Evolutionary conservation across 2,888 invertebrate species (phyloP).

Genomic region (Creontiades dilutus): DNA sequence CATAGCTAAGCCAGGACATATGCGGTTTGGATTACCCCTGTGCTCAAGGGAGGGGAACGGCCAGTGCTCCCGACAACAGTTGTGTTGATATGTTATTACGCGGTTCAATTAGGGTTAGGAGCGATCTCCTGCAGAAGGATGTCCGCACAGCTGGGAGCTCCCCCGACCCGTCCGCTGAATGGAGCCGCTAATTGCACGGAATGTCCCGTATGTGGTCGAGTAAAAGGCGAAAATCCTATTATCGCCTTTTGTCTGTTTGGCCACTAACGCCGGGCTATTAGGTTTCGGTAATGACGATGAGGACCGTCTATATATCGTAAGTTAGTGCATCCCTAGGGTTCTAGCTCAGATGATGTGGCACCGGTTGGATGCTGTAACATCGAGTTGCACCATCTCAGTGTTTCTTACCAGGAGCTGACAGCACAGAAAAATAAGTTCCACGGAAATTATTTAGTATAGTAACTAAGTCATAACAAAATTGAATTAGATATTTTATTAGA

Average conservation of each 20-base stretch:
- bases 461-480: too few species aligned
- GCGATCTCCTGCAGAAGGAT: neutral
- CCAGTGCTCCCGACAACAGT: neutral
- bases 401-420: too few species aligned
- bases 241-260: slow-evolving; percentile 26
- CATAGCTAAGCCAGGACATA: slow-evolving; percentile 22
- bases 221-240: slow-evolving; percentile 21
- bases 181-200: slow-evolving; percentile 39
- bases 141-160: slow-evolving; percentile 44
- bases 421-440: too few species aligned
- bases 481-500: too few species aligned
- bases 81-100: slow-evolving; percentile 52
- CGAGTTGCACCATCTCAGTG: too few species aligned
- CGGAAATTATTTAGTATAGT: too few species aligned
- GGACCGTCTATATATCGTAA: too few species aligned
- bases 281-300: neutral
- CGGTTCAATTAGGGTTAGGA: slow-evolving; percentile 37
- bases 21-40: slow-evolving; percentile 26
- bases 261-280: neutral
- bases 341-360: too few species aligned
- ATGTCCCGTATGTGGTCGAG: neutral
- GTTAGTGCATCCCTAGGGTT: too few species aligned
- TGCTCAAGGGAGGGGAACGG: neutral
- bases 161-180: neutral
- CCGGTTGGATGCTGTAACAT: too few species aligned